phyloP scores from a whole-genome alignment of 2,888 invertebrate genomes.

The Oligia fasciuncula region DNA sequence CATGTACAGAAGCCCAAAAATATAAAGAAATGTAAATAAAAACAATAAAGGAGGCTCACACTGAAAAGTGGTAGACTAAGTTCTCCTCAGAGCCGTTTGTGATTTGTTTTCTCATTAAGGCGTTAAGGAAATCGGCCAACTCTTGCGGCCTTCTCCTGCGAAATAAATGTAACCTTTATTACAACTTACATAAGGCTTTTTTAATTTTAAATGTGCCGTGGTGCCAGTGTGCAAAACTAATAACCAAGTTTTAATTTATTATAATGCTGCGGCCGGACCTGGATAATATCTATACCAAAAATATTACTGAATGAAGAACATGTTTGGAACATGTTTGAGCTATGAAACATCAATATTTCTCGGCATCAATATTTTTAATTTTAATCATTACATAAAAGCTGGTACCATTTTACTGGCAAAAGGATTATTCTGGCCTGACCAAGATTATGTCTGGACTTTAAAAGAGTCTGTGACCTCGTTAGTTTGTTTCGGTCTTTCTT shows the following conservation, averaged over 20 bases:
- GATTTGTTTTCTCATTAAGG: slow-evolving; percentile 85
- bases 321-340: neutral
- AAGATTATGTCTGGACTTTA: neutral
- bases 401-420: neutral
- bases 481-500: neutral
- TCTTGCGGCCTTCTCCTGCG: slow-evolving; percentile 90
- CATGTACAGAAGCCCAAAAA: slow-evolving; percentile 69
- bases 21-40: slow-evolving; percentile 75
- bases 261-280: slow-evolving; percentile 17
- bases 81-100: slow-evolving; percentile 83
- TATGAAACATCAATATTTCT: neutral
- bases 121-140: slow-evolving; percentile 89
- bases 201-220: slow-evolving; percentile 20
- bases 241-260: slow-evolving; percentile 19
- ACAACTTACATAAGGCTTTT: slow-evolving; percentile 39
- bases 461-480: neutral
- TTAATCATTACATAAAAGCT: too few relatives aligned
- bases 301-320: neutral
- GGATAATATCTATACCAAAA: neutral
- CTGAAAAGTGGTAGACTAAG: slow-evolving; percentile 90
- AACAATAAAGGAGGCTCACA: slow-evolving; percentile 87
- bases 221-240: slow-evolving; percentile 32
- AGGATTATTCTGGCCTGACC: neutral
- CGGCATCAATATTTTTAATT: neutral
- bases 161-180: slow-evolving; percentile 79